Conservation (phyloP, 2,113 vertebrate species). For the Eupsittula cactorum region DNA sequence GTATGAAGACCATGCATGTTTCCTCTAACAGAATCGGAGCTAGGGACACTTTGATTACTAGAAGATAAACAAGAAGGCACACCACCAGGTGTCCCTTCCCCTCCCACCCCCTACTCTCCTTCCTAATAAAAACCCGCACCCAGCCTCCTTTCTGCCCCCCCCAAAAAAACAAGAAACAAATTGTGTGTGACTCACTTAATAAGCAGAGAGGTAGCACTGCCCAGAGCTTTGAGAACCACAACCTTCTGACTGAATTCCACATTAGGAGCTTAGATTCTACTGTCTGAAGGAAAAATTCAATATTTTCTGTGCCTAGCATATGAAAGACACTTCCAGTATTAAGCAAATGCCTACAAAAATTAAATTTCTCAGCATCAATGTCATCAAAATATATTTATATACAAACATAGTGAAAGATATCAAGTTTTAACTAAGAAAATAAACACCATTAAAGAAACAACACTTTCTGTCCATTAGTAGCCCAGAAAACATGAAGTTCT, state of each 20-base stretch:
- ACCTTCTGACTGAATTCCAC: background rate
- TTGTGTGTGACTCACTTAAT: background rate
- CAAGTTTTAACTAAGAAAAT: background rate
- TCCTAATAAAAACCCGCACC: background rate
- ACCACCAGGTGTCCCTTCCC: background rate
- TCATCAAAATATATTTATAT: background rate
- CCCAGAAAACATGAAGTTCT: background rate
- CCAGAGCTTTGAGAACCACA: background rate
- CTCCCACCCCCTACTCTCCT: accelerated
- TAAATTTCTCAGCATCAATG: background rate
- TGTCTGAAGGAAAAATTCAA: background rate
- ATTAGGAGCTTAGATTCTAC: background rate
- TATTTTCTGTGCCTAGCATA: background rate
- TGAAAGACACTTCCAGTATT: background rate
- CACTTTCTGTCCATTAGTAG: background rate
- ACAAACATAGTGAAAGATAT: background rate
- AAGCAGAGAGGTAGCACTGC: background rate
- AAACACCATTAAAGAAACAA: background rate
- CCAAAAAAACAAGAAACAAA: accelerated
- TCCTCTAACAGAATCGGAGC: background rate
- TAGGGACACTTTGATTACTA: background rate
- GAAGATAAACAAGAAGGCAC: background rate
- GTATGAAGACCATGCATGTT: background rate
- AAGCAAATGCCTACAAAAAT: background rate
- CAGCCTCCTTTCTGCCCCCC: too few species aligned